phyloP scores from a whole-genome alignment of 2,113 vertebrate species.

The Carassius carassius region DNA sequence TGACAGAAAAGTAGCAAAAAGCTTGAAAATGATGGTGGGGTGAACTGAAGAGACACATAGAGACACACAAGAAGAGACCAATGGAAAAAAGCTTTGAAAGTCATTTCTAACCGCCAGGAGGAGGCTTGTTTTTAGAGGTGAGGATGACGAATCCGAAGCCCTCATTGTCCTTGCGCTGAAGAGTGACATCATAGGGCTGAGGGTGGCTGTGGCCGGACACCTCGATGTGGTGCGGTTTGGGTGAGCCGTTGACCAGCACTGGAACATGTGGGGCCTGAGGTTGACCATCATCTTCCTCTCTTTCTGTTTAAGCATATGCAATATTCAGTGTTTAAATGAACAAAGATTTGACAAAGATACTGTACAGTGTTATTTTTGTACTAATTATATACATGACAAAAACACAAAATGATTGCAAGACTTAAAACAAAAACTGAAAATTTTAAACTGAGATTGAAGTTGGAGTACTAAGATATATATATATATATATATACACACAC shows the following conservation, averaged over 20 bases:
- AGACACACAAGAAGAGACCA: not conserved
- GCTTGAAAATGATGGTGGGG: not conserved
- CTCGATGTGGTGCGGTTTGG: conserved; percentile 71
- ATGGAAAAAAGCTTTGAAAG: not conserved
- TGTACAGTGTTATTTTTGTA: not conserved
- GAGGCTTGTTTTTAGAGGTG: conserved; percentile 95
- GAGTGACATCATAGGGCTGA: conserved; percentile 85
- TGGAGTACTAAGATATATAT: no score
- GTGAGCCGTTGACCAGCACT: conserved; percentile 77
- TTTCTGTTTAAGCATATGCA: conserved; percentile 57
- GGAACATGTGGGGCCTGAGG: conserved; percentile 53
- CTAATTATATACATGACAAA: no score
- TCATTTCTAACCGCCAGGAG: conserved; percentile 85
- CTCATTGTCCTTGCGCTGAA: conserved; percentile 91
- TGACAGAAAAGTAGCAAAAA: conserved; percentile 18
- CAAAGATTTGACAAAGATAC: not conserved
- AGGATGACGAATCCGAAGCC: conserved; percentile 98
- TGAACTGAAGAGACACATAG: not conserved
- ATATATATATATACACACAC: no score
- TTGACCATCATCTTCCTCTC: conserved; percentile 62
- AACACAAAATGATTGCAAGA: no score
- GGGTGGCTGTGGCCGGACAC: conserved; percentile 53
- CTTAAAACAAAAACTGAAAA: no score
- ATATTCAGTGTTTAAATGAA: not conserved
- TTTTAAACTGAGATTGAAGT: no score